Evolutionary conservation across 2,888 invertebrate species (phyloP).

Genomic region (Eudasyphora cyanicolor): DNA sequence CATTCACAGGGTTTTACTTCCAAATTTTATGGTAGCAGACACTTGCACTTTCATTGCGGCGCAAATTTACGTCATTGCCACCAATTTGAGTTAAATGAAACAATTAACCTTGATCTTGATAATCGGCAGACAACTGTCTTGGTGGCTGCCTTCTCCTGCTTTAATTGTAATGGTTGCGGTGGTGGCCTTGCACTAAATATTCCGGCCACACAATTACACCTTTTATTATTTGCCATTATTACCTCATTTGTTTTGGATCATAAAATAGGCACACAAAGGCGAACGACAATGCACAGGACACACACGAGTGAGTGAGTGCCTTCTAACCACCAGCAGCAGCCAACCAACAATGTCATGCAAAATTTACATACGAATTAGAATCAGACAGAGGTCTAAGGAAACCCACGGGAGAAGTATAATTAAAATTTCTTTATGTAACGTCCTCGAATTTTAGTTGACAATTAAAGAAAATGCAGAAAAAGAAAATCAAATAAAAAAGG

Average conservation of each 20-base stretch:
- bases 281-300: not conserved
- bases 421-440: not conserved
- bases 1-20: not conserved
- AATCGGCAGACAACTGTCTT: not conserved
- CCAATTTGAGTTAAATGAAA: conserved; percentile 19
- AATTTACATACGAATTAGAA: not conserved
- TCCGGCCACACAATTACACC: conserved; percentile 52
- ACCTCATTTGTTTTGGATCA: conserved; percentile 62
- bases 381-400: not conserved
- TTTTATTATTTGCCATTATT: conserved; percentile 67
- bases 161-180: conserved; percentile 48
- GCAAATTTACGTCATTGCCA: not conserved
- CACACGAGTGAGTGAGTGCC: not conserved
- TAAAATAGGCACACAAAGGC: conserved; percentile 41
- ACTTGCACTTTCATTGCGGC: conserved; percentile 51
- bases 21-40: not conserved
- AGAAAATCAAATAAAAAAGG: conserved; percentile 20
- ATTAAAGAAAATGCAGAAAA: not conserved
- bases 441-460: not conserved
- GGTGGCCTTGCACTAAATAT: conserved; percentile 57
- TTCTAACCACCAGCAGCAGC: not conserved
- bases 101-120: conserved; percentile 60
- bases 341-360: not conserved
- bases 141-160: not conserved
- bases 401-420: not conserved